Evolutionary conservation across 1,140 invertebrate genomes (phyloP), one percentile per base, ranked within the genome.

Genomic region (Penaeus vannamei): DNA sequence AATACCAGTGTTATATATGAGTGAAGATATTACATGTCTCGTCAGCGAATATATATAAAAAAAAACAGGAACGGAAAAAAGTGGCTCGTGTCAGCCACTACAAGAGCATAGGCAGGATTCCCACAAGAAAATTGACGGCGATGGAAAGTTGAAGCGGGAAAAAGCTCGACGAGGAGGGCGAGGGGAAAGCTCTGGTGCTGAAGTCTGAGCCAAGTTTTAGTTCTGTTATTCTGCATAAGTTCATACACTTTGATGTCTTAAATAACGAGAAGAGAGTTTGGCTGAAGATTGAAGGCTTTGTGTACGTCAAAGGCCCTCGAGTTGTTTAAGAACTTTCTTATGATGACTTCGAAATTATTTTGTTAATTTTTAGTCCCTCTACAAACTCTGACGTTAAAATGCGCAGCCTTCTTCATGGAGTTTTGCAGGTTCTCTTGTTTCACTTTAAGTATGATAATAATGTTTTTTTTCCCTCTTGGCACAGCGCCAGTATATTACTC

Each of bases 221-320:
- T 29, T 84, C 83, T 84, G 69, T 84, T 84, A 60, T 85, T 32
- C 81, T 64, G 53, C 59, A 22, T 32, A 61, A 83, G 81, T 83
- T 81, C 17, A n/a, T 76, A 36, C 53, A 72, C 84, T 85, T 85
- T 85, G 84, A 85, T 85, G 84, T 85, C n/a, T 72, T 66, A 85
- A 85, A 85, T 72, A 85, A 72, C n/a, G 66, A 29, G 69, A 53
- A 29, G n/a, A 59, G 69, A 76, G 26, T 42, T 60, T 32, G 72
- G 23, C 14, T 19, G 84, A 12, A 19, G 84, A 53, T 62, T 72
- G 26, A 26, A 42, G 53, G 64, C 83, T 84, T 62, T 36, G 62
- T 23, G n/a, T 29, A 36, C 62, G 20, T 42, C 83, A 84, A 84
- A 84, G 83, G 83, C 62, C 46, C 83, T 84, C 29, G 46, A 46